Evolutionary conservation across 1,140 invertebrate species (phyloP).

Genomic region (Psilanteris sp.): DNA sequence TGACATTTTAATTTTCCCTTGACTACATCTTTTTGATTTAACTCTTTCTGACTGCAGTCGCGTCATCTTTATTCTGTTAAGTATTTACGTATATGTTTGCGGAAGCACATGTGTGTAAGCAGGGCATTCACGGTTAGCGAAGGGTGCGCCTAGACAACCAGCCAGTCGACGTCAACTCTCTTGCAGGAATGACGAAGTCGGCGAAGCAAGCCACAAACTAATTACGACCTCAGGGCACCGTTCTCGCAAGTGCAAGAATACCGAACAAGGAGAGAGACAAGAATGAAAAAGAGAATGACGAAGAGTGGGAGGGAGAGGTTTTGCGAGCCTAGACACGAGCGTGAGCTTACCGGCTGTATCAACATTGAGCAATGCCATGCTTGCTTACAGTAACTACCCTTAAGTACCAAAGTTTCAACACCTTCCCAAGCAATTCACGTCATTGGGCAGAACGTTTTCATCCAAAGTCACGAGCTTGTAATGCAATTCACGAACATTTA

Average conservation of each 20-base stretch:
- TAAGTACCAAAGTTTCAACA: constrained; percentile 68
- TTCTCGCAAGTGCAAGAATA: constrained; percentile 67
- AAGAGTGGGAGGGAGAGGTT: constrained; percentile 9
- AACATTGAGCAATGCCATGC: constrained; percentile 61
- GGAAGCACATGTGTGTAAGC: constrained; percentile 26
- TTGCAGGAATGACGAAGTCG: constrained; percentile 70
- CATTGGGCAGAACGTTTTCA: constrained; percentile 44
- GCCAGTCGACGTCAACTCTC: constrained; percentile 63
- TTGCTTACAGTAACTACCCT: constrained; percentile 65
- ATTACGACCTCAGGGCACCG: constrained; percentile 75
- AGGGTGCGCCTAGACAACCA: constrained; percentile 63
- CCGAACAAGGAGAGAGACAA: constrained; percentile 17
- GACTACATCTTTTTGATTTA: constrained; percentile 33
- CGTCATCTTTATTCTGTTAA: constrained; percentile 47
- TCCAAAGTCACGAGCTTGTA: constrained; percentile 58
- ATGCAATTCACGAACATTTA: constrained; percentile 73
- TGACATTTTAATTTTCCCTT: constrained; percentile 45
- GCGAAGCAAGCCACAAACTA: constrained; percentile 75
- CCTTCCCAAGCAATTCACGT: constrained; percentile 53
- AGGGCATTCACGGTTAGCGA: constrained; percentile 43
- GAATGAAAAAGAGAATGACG: neutral
- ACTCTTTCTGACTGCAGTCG: constrained; percentile 21
- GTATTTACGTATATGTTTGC: constrained; percentile 21
- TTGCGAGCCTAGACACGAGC: constrained; percentile 42
- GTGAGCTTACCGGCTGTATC: constrained; percentile 56